These are phyloP conservation scores for Argya squamiceps DNA, from an alignment of 2,797 vertebrate species.

Conservation along the genomic window DNA sequence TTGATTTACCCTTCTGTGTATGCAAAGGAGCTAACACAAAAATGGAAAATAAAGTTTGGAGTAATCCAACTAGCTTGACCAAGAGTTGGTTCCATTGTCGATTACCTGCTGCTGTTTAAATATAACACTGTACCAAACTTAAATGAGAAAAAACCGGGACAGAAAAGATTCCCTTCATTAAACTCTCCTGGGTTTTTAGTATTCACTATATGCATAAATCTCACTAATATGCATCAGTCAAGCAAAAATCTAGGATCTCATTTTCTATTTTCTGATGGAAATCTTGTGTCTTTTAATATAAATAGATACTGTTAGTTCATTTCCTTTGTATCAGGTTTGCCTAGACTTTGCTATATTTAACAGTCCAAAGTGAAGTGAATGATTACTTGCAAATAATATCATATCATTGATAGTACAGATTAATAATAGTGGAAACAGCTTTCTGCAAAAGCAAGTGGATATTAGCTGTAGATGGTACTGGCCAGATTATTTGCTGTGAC, in stretches of 20 bases:
- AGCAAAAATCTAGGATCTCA: neutral
- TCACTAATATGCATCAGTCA: neutral
- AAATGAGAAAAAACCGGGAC: neutral
- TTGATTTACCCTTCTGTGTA: neutral
- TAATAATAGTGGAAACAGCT: neutral
- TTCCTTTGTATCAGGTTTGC: neutral
- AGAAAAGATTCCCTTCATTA: neutral
- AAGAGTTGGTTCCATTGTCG: neutral
- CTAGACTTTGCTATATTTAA: neutral
- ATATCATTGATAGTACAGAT: neutral
- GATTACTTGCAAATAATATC: neutral
- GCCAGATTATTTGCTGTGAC: neutral
- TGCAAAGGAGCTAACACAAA: neutral
- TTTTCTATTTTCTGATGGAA: slow-evolving; percentile 8
- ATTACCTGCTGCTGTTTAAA: neutral
- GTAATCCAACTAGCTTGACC: neutral
- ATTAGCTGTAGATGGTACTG: neutral
- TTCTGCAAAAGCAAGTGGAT: neutral
- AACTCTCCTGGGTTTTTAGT: neutral
- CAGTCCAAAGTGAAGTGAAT: neutral
- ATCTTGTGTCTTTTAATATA: neutral
- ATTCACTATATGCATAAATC: neutral
- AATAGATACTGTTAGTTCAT: neutral
- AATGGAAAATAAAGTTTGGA: neutral
- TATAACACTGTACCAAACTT: neutral